These are phyloP conservation scores for Gymnocypris eckloni DNA, from an alignment of 2,797 vertebrate genomes.

Conservation along the genomic window DNA sequence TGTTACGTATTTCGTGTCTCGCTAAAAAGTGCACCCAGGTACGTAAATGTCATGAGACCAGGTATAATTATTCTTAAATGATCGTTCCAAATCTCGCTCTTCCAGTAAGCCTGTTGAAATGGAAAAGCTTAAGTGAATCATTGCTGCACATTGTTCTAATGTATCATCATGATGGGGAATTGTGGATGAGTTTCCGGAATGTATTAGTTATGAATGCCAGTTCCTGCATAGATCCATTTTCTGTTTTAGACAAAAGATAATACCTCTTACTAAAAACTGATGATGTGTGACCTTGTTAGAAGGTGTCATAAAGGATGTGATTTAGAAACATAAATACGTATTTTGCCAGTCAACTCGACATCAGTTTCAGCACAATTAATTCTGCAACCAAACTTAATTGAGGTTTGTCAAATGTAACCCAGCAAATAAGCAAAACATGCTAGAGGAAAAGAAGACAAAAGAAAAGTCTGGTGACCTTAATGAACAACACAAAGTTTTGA, in stretches of 20 bases:
- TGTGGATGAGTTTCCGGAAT: constrained; percentile 16
- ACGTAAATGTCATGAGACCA: no score
- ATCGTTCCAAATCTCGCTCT: neutral
- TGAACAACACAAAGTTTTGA: constrained; percentile 68
- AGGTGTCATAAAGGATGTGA: constrained; percentile 2
- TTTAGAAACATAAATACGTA: neutral
- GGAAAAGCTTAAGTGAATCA: constrained; percentile 6
- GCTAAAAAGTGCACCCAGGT: no score
- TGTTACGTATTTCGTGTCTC: no score
- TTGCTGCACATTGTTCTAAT: neutral
- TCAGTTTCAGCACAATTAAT: constrained; percentile 27
- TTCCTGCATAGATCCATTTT: neutral
- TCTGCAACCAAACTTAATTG: constrained; percentile 8
- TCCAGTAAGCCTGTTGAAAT: constrained; percentile 12
- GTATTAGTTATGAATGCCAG: constrained; percentile 21
- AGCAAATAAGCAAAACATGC: constrained; percentile 8
- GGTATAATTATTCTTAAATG: constrained; percentile 13
- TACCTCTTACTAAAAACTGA: constrained; percentile 2
- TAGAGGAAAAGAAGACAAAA: constrained; percentile 71
- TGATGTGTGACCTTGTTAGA: constrained; percentile 16
- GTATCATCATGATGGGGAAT: neutral
- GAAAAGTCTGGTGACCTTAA: constrained; percentile 50
- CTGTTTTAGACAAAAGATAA: constrained; percentile 17
- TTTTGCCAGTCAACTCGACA: neutral
- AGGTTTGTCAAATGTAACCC: constrained; percentile 29